Evolutionary conservation across 2,113 vertebrate species (phyloP).

Genomic region (Morone saxatilis): DNA sequence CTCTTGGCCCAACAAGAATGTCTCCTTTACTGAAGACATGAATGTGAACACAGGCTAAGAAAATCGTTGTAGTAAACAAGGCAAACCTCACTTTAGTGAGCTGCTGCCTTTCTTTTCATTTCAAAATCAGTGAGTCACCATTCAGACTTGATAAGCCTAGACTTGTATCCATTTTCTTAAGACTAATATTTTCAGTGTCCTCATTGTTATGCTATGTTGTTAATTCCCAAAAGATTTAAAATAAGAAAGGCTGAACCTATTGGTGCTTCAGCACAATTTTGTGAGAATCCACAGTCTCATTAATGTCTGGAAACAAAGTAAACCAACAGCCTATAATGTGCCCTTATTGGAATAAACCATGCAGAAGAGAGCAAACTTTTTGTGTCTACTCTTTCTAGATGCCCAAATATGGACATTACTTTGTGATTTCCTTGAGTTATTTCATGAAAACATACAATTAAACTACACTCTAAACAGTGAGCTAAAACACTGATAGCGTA

Average conservation of each 20-base stretch:
- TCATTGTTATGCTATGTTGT: background rate
- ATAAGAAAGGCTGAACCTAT: background rate
- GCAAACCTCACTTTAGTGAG: background rate
- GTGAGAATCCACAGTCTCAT: background rate
- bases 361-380: background rate
- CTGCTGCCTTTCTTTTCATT: background rate
- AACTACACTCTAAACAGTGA: background rate
- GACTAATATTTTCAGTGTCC: background rate
- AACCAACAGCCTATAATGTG: background rate
- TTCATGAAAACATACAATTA: background rate
- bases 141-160: background rate
- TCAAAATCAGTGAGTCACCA: background rate
- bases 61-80: background rate
- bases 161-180: background rate
- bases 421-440: background rate
- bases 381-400: background rate
- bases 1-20: conserved; percentile 64
- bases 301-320: background rate
- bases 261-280: background rate
- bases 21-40: conserved; percentile 54
- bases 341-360: background rate
- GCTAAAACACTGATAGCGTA: background rate
- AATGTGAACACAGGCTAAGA: conserved; percentile 24
- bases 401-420: background rate
- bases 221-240: background rate